Evolutionary conservation across 2,797 vertebrate species (phyloP).

Genomic region (Syncerus caffer): DNA sequence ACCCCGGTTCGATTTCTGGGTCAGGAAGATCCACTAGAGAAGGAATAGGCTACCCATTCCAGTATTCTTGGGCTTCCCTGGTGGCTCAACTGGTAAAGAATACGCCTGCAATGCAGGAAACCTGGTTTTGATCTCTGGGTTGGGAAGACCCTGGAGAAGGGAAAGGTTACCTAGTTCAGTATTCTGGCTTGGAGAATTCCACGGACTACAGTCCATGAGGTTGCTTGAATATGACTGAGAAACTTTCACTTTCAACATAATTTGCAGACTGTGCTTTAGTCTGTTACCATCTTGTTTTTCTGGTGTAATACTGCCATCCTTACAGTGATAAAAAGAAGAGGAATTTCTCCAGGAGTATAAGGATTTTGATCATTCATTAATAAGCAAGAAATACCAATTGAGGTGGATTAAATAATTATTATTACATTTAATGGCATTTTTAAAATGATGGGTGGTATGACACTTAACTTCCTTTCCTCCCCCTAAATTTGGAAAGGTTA

Average conservation of each 20-base stretch:
- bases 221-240: fast-evolving
- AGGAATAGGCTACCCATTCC: background rate
- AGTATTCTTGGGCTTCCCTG: background rate
- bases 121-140: background rate
- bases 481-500: background rate
- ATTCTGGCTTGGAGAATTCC: background rate
- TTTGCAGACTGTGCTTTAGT: background rate
- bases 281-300: background rate
- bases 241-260: background rate
- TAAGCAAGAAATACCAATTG: background rate
- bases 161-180: background rate
- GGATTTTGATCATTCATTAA: background rate
- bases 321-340: background rate
- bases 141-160: background rate
- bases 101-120: background rate
- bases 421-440: background rate
- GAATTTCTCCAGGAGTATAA: background rate
- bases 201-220: background rate
- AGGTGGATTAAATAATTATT: background rate
- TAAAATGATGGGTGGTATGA: background rate
- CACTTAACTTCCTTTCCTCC: background rate
- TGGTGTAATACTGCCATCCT: background rate
- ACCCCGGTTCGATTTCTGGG: fast-evolving
- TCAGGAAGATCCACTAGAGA: background rate
- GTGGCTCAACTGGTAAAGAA: background rate